Evolutionary conservation across 2,888 invertebrate genomes (phyloP), one percentile per base, ranked within the genome.

Genomic region (Nebria brevicollis): DNA sequence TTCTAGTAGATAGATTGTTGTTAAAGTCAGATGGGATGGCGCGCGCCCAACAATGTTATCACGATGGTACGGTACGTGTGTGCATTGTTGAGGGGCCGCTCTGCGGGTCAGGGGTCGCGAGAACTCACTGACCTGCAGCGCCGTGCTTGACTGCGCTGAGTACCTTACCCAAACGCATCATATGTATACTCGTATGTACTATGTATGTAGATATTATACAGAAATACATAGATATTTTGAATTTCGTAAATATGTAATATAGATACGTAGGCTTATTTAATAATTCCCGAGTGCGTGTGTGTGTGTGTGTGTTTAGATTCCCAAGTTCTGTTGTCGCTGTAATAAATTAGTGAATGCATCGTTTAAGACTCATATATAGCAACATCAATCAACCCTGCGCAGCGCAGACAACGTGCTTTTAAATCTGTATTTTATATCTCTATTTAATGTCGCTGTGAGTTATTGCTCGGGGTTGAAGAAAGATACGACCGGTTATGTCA

Each of bases 61-160:
- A 65, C 64, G 78, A 78, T 78, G 65, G 65, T 66, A 65, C 65
- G 73, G 54, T 54, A 54, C 34, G 54, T 72, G 78, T 73, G 72
- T 42, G 78, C 73, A 78, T 72, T 78, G 73, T 77, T 77, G 77
- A 25, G 73, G 54, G 78, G 70, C 78, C 70, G 70, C 25, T 70
- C 70, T n/a, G 7, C 26, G 7, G 87, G 87, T 88, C 87, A 86
- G 76, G 86, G 87, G 87, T 87, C 88, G 88, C 88, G 88, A 87
- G 88, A 88, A 88, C 87, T 87, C 86, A 87, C 87, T 88, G 88
- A 88, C 88, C 88, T 87, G 87, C 85, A 85, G 85, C 86, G 84
- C 85, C 85, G 84, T 84, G 84, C 84, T 85, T 83, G 83, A 84
- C 84, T 84, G 84, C 84, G 84, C 83, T 64, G n/a, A 73, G 73